phyloP scores from a whole-genome alignment of 2,797 vertebrate species.

The Ptychadena robeensis region DNA sequence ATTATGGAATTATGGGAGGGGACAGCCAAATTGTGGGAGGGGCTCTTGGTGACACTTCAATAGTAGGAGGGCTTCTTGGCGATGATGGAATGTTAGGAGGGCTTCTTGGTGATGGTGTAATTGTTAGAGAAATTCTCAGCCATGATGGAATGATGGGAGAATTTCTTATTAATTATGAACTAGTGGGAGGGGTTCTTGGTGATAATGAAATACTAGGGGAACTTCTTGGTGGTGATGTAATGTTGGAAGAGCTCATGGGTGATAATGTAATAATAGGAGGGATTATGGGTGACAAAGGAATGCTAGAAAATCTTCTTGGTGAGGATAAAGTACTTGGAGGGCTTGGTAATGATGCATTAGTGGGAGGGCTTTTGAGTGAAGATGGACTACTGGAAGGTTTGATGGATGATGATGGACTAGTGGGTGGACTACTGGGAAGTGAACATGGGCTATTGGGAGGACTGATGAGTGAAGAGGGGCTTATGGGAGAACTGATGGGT shows the following conservation, averaged over 20 bases:
- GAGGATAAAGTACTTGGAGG: not conserved
- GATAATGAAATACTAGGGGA: not conserved
- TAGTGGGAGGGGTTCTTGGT: not conserved
- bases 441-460: not conserved
- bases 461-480: not conserved
- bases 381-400: no score
- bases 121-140: no score
- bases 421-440: not conserved
- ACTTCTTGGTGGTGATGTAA: not conserved
- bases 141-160: no score
- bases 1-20: no score
- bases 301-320: not conserved
- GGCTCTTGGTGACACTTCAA: no score
- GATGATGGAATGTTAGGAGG: no score
- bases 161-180: no score
- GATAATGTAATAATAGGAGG: not conserved
- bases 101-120: no score
- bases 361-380: not conserved
- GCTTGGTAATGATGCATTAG: not conserved
- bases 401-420: not conserved
- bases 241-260: not conserved
- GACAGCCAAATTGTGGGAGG: no score
- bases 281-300: no score
- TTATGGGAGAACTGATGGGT: not conserved
- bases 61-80: no score